These are phyloP conservation scores for Sardinella longiceps DNA, from an alignment of 2,797 vertebrate species.

Conservation along the genomic window DNA sequence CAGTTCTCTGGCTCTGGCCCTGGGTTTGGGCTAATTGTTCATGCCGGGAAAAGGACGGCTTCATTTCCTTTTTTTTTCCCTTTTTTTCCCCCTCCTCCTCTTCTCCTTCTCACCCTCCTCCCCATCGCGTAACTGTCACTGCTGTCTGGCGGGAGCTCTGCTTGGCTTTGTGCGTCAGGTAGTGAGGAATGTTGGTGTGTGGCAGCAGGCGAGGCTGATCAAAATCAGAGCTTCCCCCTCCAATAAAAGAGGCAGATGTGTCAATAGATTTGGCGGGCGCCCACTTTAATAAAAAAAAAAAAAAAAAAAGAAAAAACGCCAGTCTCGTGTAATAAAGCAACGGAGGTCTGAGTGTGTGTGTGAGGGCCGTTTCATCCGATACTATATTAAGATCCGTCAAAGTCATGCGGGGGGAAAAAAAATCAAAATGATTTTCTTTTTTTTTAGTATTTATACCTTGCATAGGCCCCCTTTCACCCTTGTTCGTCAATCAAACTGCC, in stretches of 20 bases:
- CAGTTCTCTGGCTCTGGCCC: neutral
- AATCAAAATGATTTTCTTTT: neutral
- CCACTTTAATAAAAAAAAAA: too few relatives aligned
- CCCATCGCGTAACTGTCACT: neutral
- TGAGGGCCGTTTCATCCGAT: neutral
- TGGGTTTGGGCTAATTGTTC: neutral
- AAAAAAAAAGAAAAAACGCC: too few relatives aligned
- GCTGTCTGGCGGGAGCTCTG: neutral
- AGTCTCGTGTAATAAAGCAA: neutral
- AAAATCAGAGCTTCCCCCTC: slow-evolving; percentile 6
- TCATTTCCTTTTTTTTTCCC: neutral
- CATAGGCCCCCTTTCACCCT: slow-evolving; percentile 11
- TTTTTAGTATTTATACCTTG: neutral
- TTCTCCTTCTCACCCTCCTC: neutral
- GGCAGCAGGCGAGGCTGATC: slow-evolving; percentile 10
- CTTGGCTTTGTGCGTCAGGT: slow-evolving; percentile 31
- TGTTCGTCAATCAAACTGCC: slow-evolving; percentile 31
- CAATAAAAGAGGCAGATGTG: slow-evolving; percentile 30
- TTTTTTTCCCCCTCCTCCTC: neutral
- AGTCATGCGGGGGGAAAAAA: neutral
- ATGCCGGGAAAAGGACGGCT: slow-evolving; percentile 6
- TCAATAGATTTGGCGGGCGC: neutral
- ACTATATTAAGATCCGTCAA: slow-evolving; percentile 36
- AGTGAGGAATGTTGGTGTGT: slow-evolving; percentile 15
- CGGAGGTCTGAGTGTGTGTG: too few relatives aligned